Evolutionary conservation across 2,797 vertebrate species (phyloP).

Genomic region (Miichthys miiuy): DNA sequence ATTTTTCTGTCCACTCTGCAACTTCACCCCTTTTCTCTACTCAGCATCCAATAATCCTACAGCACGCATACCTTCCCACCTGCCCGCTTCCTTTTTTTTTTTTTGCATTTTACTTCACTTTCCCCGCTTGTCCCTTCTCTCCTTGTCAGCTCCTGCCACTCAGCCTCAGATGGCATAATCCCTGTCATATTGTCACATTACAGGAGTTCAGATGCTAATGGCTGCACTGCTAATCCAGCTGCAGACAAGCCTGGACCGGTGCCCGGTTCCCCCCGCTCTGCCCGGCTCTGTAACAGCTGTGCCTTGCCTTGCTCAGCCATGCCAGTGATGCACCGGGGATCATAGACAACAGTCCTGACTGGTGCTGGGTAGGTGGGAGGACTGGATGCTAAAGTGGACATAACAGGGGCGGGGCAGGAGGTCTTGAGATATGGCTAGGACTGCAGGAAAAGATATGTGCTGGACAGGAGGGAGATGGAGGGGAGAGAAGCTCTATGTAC

Average conservation of each 20-base stretch:
- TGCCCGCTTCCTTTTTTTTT: constrained; percentile 7
- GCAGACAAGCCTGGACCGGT: constrained; percentile 71
- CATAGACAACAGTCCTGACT: constrained; percentile 24
- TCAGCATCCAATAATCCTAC: constrained; percentile 58
- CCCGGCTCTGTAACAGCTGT: constrained; percentile 74
- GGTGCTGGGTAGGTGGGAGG: constrained; percentile 22
- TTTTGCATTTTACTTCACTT: constrained; percentile 36
- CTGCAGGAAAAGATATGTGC: constrained; percentile 22
- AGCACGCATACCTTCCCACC: constrained; percentile 19
- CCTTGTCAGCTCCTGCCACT: constrained; percentile 55
- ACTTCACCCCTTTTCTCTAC: constrained; percentile 31
- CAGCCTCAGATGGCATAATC: constrained; percentile 77
- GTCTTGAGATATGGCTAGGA: constrained; percentile 23
- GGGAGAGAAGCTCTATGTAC: background rate
- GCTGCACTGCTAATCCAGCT: constrained; percentile 81
- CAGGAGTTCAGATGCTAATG: constrained; percentile 85
- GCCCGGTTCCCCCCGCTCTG: constrained; percentile 61
- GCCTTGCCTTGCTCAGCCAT: constrained; percentile 62
- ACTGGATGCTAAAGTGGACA: constrained; percentile 49
- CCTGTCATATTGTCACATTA: constrained; percentile 85
- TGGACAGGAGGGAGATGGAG: constrained; percentile 8
- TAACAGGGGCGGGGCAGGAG: constrained; percentile 31
- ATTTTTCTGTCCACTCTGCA: constrained; percentile 61
- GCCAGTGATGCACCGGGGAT: constrained; percentile 66
- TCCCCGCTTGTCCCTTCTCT: constrained; percentile 21